A percentile compares a stretch with the other conserved stretches of the same genome.
Evolutionary conservation across 1,140 invertebrate genomes (phyloP).

Genomic region (Macrotrachela quadricornifera): DNA sequence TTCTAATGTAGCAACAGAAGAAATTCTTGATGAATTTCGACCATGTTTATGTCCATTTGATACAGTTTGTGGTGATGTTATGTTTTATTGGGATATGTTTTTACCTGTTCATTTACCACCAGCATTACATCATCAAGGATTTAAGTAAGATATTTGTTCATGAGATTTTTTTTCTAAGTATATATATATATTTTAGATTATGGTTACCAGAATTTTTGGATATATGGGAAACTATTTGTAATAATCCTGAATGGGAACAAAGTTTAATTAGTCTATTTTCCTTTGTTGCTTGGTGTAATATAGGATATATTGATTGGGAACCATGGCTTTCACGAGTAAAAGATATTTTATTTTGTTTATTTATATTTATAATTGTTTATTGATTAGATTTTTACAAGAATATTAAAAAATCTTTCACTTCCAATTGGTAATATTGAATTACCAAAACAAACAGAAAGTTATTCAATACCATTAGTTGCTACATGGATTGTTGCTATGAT

Average conservation of each 20-base stretch:
- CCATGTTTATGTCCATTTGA: constrained; percentile 52
- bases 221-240: constrained; percentile 52
- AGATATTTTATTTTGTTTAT: too few species aligned
- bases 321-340: constrained; percentile 45
- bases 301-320: constrained; percentile 67
- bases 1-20: constrained; percentile 50
- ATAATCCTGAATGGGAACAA: constrained; percentile 44
- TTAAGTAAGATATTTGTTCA: constrained; percentile 33
- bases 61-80: constrained; percentile 35
- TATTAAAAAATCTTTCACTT: constrained; percentile 51
- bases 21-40: constrained; percentile 62
- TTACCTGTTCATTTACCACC: constrained; percentile 47
- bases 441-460: constrained; percentile 10
- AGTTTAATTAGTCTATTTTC: constrained; percentile 49
- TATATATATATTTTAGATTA: constrained; percentile 25
- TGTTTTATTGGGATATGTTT: constrained; percentile 48
- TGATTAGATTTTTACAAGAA: constrained; percentile 48
- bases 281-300: constrained; percentile 46
- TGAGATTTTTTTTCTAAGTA: too few species aligned
- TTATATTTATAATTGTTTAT: not conserved
- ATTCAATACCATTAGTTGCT: constrained; percentile 31
- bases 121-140: constrained; percentile 34
- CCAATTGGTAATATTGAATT: constrained; percentile 50
- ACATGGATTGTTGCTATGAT: constrained; percentile 47
- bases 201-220: constrained; percentile 64